Base-by-base conservation (phyloP, 2,797 vertebrate species). In the Coendou prehensilis region DNA sequence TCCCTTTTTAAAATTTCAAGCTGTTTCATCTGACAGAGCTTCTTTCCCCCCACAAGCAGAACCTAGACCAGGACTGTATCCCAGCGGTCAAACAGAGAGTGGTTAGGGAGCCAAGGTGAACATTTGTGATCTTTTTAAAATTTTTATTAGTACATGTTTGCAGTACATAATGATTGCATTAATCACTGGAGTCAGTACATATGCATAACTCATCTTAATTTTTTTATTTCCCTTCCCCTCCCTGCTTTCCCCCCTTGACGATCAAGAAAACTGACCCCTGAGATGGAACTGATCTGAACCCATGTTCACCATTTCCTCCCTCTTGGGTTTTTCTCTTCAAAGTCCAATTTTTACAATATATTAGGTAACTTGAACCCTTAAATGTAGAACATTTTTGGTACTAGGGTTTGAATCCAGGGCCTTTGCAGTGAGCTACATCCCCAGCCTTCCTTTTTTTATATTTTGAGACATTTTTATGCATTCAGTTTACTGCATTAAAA, bases 301-400 rank as follows among this genome's bases (percentile, higher is more conserved):
- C 37, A 22, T 23, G 17, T 9, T 45, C 73, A 64, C 8, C 7
- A 28, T 10, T 33, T 63, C 30, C 28, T 87, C 81, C 13, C 22
- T 71, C 9, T 6, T 30, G 23, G 5, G 6, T 54, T 8, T 71
- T 69, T 2, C 22, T 50, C 54, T 82, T 88, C 67, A 45, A 85
- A 94, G 71, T n/a, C 13, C 5, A 86, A 50, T 78, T 92, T 91
- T 56, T 59, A 13, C 33, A 90, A 54, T 57, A 78, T 47, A 54
- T 33, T 79, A 67, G 91, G 82, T 63, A 89, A 95, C 6, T 9
- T 82, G 45, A 89, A 94, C 5, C 11, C 22, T 37, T 87, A 89
- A 76, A 59, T 37, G 9, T 17, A 78, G 50, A 95, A 81, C 13
- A 15, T n/a, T 67, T 63, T 67, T 15, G 63, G 63, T 64, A 33